Evolutionary conservation across 2,113 vertebrate species (phyloP).

Genomic region (Antennarius striatus): DNA sequence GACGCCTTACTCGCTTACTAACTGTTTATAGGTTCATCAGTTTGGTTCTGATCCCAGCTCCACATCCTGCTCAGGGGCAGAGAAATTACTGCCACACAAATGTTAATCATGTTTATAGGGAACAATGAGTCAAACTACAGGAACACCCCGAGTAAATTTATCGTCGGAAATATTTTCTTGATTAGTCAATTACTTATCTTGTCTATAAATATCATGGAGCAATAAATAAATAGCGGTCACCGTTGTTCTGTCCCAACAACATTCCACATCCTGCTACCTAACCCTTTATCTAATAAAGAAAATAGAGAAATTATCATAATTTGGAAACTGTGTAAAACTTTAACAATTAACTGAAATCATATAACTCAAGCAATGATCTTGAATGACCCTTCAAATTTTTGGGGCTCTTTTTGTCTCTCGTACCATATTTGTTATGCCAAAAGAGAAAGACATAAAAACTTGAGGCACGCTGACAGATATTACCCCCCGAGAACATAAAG

Average conservation of each 20-base stretch:
- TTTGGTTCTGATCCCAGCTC: too few species aligned
- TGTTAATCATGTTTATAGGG: too few species aligned
- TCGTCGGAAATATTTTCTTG: too few species aligned
- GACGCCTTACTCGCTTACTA: too few species aligned
- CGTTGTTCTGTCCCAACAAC: background rate
- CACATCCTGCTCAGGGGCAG: too few species aligned
- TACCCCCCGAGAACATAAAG: slow-evolving; percentile 1
- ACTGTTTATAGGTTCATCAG: too few species aligned
- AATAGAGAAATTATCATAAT: background rate
- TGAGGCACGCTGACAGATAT: background rate
- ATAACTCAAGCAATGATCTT: background rate
- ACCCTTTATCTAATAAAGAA: background rate
- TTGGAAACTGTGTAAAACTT: background rate
- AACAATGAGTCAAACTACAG: too few species aligned
- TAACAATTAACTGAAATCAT: background rate
- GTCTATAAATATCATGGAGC: background rate
- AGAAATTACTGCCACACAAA: too few species aligned
- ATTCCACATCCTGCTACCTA: too few species aligned
- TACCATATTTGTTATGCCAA: background rate
- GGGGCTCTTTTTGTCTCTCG: too few species aligned
- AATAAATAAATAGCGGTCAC: background rate
- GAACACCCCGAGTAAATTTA: too few species aligned
- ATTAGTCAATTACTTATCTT: too few species aligned
- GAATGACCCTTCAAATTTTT: background rate
- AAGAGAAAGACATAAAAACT: background rate